A percentile compares a stretch with the other conserved stretches of the same genome.
phyloP scores from a whole-genome alignment of 2,888 invertebrate genomes.

The Amphipyra tragopoginis region DNA sequence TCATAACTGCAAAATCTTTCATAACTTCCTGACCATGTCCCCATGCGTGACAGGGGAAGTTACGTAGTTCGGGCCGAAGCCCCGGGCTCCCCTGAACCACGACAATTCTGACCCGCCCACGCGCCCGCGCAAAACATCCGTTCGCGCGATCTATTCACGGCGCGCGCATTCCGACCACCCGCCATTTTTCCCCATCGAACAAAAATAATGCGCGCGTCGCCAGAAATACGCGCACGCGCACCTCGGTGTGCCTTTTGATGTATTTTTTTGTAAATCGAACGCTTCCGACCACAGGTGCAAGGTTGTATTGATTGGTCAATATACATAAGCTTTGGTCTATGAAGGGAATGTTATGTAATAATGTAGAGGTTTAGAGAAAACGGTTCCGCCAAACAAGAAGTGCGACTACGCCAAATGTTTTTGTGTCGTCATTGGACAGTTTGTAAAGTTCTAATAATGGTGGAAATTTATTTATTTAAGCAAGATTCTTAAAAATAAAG shows the following conservation, averaged over 20 bases:
- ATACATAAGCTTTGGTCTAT: neutral
- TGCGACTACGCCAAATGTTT: slow-evolving; percentile 7
- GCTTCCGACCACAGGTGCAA: slow-evolving; percentile 62
- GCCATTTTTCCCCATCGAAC: slow-evolving; percentile 81
- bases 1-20: slow-evolving; percentile 1
- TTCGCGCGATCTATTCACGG: slow-evolving; percentile 80
- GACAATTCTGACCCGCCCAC: slow-evolving; percentile 70
- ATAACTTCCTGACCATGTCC: slow-evolving; percentile 8
- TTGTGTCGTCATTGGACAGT: slow-evolving; percentile 1
- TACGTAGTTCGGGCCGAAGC: slow-evolving; percentile 9
- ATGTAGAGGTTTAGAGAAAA: slow-evolving; percentile 3
- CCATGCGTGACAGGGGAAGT: slow-evolving; percentile 1
- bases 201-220: slow-evolving; percentile 81
- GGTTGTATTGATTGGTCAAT: slow-evolving; percentile 52
- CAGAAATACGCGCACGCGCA: slow-evolving; percentile 79
- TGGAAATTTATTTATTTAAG: no score
- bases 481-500: no score
- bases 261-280: slow-evolving; percentile 61
- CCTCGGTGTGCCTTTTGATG: slow-evolving; percentile 55
- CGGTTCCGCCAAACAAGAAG: slow-evolving; percentile 1
- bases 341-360: slow-evolving; percentile 2
- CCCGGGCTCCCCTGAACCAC: slow-evolving; percentile 50
- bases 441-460: neutral
- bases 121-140: slow-evolving; percentile 81
- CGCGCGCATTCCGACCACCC: slow-evolving; percentile 80